These are phyloP conservation scores for Poeciliopsis turneri DNA, from an alignment of 2,797 vertebrate genomes.

Conservation along the genomic window DNA sequence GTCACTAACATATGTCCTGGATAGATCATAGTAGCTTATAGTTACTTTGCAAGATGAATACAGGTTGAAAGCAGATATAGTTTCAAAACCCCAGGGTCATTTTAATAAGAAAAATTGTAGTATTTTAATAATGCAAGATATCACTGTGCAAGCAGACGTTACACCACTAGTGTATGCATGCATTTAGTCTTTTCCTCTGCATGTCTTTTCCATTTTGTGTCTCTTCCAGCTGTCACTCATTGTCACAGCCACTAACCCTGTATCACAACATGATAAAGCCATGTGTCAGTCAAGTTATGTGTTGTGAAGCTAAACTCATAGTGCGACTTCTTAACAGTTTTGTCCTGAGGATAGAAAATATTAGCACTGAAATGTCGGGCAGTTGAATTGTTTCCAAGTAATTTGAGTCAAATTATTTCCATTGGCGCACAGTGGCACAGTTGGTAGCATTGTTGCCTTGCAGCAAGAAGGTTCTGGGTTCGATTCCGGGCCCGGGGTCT, in stretches of 20 bases:
- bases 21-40: not conserved
- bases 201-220: conserved; percentile 32
- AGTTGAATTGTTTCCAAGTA: conserved; percentile 9
- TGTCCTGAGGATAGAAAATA: conserved; percentile 23
- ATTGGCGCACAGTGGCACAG: too few relatives aligned
- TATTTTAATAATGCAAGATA: not conserved
- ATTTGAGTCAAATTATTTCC: not conserved
- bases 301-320: conserved; percentile 10
- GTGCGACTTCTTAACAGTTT: conserved; percentile 3
- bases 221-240: conserved; percentile 34
- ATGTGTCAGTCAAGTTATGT: conserved; percentile 43
- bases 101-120: not conserved
- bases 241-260: conserved; percentile 25
- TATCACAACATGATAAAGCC: conserved; percentile 34
- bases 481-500: too few relatives aligned
- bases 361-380: conserved; percentile 16
- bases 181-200: conserved; percentile 14
- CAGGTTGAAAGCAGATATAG: not conserved
- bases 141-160: not conserved
- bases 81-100: not conserved
- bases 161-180: not conserved
- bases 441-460: too few relatives aligned
- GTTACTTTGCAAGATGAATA: not conserved
- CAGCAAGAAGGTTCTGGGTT: too few relatives aligned
- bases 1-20: not conserved